Base-by-base conservation (phyloP, 2,888 invertebrate species). In the Lobophora halterata region DNA sequence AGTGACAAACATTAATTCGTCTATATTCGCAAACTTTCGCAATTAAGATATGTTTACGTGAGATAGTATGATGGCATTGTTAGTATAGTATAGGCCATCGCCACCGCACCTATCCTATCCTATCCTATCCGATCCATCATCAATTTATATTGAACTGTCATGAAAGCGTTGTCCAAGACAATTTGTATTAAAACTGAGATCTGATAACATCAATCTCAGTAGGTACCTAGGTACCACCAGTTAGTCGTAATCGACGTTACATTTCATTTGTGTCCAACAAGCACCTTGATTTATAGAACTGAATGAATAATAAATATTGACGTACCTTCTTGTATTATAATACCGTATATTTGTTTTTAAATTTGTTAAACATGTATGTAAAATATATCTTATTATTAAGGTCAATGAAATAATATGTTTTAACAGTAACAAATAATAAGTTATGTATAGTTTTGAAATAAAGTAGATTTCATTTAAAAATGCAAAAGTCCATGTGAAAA, bases 91-190 rank as follows among this genome's bases (percentile, higher is more conserved):
- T 20, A 37, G 36, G 42, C 28, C 43, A 34, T 52, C 46, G 59
- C 55, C 49, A 58, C 42, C 52, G 61, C 50, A 52, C 50, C 58
- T 65, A n/a, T n/a, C n/a, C n/a, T n/a, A n/a, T n/a, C n/a, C n/a
- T n/a, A n/a, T n/a, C 46, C 28, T 29, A 19, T 12, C 41, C 65
- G 49, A 71, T 73, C 61, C 64, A 71, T 72, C 71, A 70, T 69
- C 67, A 64, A 72, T 70, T 65, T 66, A 69, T 66, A 71, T 65
- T 58, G 60, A 61, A 65, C 66, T 72, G 69, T 72, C 72, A 71
- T 56, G 66, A 58, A 65, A 65, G 69, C 60, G 70, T 72, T 67
- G 58, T 59, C 46, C 53, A 61, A 70, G 65, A 65, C 66, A 65
- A 58, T 59, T 58, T 61, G 57, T 64, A 48, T 52, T 50, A 48